phyloP scores from a whole-genome alignment of 2,113 vertebrate species.

The Rhineura floridana region DNA sequence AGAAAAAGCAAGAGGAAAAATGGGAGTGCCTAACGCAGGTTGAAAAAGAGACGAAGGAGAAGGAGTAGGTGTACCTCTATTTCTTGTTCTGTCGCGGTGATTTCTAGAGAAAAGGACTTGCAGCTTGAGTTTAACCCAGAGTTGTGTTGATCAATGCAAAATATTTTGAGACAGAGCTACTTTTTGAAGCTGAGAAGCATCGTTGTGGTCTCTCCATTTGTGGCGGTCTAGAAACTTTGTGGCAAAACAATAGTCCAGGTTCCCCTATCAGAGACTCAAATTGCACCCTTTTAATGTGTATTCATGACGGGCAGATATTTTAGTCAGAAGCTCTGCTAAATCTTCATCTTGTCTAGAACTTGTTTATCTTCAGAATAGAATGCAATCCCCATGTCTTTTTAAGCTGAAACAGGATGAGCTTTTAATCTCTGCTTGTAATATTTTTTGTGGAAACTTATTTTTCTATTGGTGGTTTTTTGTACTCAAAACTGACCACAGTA shows the following conservation, averaged over 20 bases:
- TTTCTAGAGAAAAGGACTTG: background rate
- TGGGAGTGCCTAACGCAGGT: constrained; percentile 95
- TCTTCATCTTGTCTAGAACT: background rate
- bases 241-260: background rate
- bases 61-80: constrained; percentile 84
- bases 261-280: background rate
- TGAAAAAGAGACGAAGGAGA: constrained; percentile 94
- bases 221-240: background rate
- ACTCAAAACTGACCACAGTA: background rate
- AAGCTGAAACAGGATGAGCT: background rate
- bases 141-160: background rate
- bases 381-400: background rate
- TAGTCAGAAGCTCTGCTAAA: background rate
- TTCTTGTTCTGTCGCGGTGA: constrained; percentile 15
- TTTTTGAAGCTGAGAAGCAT: background rate
- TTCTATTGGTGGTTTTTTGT: background rate
- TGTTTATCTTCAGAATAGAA: background rate
- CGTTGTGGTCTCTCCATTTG: background rate
- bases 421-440: background rate
- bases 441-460: background rate
- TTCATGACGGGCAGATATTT: background rate
- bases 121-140: background rate
- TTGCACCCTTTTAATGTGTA: background rate
- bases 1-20: constrained; percentile 87
- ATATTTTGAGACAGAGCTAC: background rate